A percentile compares a stretch with the other conserved stretches of the same genome.
These are phyloP conservation scores for Caenorhabditis afra DNA, from an alignment of 2,888 invertebrate species.

Conservation along the genomic window DNA sequence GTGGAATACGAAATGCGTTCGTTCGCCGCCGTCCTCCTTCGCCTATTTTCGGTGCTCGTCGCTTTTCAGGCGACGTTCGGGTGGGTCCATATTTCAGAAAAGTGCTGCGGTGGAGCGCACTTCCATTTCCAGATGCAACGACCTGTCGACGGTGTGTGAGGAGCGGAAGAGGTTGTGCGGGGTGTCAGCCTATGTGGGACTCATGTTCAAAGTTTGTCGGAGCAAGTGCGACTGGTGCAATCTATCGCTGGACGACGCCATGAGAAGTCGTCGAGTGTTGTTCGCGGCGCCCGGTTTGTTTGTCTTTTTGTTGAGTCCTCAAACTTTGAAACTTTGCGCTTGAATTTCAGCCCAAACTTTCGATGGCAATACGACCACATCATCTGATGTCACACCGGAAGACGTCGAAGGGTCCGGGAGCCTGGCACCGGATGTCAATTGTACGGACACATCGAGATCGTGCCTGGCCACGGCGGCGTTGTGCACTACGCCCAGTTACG, in stretches of 20 bases:
- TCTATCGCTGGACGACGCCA: conserved; percentile 24
- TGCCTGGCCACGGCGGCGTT: conserved; percentile 25
- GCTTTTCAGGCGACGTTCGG: background rate
- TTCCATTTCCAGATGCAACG: conserved; percentile 42
- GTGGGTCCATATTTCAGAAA: background rate
- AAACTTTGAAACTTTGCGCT: too few species aligned
- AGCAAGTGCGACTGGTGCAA: conserved; percentile 51
- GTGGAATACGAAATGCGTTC: too few species aligned
- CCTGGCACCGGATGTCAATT: background rate
- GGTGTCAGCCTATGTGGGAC: conserved; percentile 27
- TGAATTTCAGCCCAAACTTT: conserved; percentile 5
- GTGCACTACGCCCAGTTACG: conserved; percentile 25
- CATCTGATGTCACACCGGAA: background rate
- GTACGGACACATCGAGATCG: conserved; percentile 19
- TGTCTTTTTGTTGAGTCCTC: too few species aligned
- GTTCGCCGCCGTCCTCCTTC: background rate
- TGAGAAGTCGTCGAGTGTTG: background rate
- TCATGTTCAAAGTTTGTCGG: conserved; percentile 51
- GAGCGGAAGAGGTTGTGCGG: conserved; percentile 25
- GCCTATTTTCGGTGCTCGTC: background rate
- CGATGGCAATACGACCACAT: background rate
- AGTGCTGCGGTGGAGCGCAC: background rate
- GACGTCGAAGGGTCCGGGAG: conserved; percentile 16
- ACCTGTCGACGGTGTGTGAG: conserved; percentile 40
- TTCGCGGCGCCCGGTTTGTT: too few species aligned